phyloP scores from a whole-genome alignment of 2,113 vertebrate genomes.

The Vulpes ferrilata region DNA sequence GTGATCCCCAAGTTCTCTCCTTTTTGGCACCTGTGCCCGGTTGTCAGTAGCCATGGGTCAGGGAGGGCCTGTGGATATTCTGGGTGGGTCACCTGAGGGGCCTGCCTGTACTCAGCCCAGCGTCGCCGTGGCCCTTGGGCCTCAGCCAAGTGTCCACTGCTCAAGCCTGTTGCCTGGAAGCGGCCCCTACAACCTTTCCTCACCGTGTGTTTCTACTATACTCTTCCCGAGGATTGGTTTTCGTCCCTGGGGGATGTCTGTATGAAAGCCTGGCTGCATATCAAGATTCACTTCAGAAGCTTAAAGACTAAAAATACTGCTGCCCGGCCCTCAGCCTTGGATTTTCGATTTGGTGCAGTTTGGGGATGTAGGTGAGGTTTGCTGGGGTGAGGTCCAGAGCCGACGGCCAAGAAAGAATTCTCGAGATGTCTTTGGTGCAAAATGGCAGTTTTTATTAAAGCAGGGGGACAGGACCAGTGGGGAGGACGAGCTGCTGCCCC shows the following conservation, averaged over 20 bases:
- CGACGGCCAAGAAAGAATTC: not conserved
- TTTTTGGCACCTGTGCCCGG: too few species aligned
- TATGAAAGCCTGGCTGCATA: not conserved
- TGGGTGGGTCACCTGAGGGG: not conserved
- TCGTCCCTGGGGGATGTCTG: not conserved
- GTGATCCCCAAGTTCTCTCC: too few species aligned
- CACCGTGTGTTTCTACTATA: not conserved
- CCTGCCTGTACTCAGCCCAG: not conserved
- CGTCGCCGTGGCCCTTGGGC: not conserved
- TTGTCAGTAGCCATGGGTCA: not conserved
- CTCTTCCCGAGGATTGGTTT: not conserved
- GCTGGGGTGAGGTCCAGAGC: not conserved
- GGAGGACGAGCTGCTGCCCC: not conserved
- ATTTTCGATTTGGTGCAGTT: not conserved
- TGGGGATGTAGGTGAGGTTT: not conserved
- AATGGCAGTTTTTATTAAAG: not conserved
- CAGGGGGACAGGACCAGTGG: accelerated
- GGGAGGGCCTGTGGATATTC: not conserved
- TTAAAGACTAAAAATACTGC: not conserved
- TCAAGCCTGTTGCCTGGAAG: not conserved
- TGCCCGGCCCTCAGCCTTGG: not conserved
- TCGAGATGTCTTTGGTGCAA: not conserved
- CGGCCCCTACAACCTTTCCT: not conserved
- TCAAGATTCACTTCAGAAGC: not conserved
- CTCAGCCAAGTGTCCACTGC: too few species aligned